These are phyloP conservation scores for Nasonia vitripennis DNA, from an alignment of 1,140 invertebrate genomes.

Conservation along the genomic window DNA sequence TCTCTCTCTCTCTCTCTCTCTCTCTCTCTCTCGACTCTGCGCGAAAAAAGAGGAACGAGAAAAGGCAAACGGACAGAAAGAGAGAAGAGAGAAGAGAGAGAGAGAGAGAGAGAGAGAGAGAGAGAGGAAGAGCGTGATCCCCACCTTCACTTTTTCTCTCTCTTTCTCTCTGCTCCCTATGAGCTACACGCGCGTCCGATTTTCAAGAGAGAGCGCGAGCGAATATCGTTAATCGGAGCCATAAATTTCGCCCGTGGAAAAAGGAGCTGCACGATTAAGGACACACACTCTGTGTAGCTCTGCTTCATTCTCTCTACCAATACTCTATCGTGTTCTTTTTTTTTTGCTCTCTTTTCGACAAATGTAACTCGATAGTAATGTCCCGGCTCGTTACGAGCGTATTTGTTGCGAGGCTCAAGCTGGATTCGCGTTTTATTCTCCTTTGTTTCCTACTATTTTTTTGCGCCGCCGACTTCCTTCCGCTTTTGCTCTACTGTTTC, in stretches of 20 bases:
- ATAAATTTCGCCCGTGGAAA: conserved; percentile 52
- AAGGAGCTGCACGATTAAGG: conserved; percentile 46
- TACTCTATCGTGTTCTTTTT: conserved; percentile 5
- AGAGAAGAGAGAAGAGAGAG: neutral
- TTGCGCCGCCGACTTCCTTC: neutral
- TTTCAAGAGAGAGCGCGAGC: conserved; percentile 21
- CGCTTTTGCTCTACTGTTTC: neutral
- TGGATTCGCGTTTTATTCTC: conserved; percentile 16
- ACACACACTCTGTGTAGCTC: neutral
- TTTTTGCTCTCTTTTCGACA: neutral
- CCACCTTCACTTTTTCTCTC: conserved; percentile 8
- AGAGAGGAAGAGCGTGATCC: neutral
- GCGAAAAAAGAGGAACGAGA: conserved; percentile 12
- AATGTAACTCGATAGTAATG: conserved; percentile 39
- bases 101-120: neutral
- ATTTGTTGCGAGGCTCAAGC: conserved; percentile 33
- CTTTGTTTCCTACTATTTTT: neutral
- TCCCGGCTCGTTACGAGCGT: conserved; percentile 32
- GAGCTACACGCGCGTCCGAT: conserved; percentile 31
- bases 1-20: neutral
- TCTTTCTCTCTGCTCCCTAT: neutral
- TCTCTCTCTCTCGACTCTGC: neutral
- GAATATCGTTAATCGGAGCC: conserved; percentile 52
- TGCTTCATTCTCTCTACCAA: neutral
- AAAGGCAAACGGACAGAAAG: neutral